A percentile compares a stretch with the other conserved stretches of the same genome.
phyloP scores from a whole-genome alignment of 2,888 invertebrate genomes.

The Melanophora roralis region DNA sequence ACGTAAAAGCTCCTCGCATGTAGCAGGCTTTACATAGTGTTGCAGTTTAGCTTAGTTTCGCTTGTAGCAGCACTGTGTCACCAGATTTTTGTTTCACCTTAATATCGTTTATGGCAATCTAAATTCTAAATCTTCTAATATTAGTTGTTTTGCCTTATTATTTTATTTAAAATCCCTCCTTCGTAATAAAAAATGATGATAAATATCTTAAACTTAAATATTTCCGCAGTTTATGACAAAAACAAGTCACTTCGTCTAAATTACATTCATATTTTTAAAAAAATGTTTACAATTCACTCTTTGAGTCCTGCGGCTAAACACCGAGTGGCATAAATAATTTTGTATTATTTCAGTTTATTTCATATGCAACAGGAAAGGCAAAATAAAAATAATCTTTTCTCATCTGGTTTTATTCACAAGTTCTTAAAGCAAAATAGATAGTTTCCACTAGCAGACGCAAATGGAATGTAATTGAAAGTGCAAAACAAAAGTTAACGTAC shows the following conservation, averaged over 20 bases:
- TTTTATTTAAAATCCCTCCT: not conserved
- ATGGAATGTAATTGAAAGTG: not conserved
- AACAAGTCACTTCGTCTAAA: no score
- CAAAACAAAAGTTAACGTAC: not conserved
- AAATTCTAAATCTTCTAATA: not conserved
- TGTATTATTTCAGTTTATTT: slow-evolving; percentile 23
- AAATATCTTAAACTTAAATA: slow-evolving; percentile 5
- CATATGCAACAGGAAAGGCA: not conserved
- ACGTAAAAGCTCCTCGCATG: no score
- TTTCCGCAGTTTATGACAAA: no score
- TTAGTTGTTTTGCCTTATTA: not conserved
- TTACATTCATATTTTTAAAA: slow-evolving; percentile 22
- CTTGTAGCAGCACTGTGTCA: no score
- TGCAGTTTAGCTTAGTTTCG: no score
- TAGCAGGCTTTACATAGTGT: no score
- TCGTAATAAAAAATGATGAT: not conserved
- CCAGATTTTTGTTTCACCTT: no score
- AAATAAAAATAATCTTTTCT: not conserved
- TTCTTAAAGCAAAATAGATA: slow-evolving; percentile 26
- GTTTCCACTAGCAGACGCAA: slow-evolving; percentile 7
- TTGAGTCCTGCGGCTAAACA: slow-evolving; percentile 32
- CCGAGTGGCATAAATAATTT: slow-evolving; percentile 35
- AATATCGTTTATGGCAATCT: not conserved
- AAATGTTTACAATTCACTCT: slow-evolving; percentile 17
- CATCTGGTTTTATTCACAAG: slow-evolving; percentile 1